Evolutionary conservation across 2,888 invertebrate genomes (phyloP).

Genomic region (Ophion obscuratus): DNA sequence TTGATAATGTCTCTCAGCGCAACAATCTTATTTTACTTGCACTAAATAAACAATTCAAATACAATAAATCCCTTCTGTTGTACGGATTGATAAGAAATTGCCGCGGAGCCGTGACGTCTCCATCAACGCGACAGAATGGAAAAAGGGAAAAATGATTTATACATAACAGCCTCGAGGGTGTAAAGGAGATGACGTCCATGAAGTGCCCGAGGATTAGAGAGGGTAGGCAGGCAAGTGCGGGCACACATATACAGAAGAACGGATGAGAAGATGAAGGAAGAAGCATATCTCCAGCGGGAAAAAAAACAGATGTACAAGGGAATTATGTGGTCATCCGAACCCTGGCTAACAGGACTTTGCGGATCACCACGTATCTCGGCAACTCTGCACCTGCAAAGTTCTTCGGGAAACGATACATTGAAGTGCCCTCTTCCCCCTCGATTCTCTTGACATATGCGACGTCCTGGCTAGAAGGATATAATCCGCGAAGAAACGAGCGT

Average conservation of each 20-base stretch:
- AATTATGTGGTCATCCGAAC: constrained; percentile 58
- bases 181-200: not conserved
- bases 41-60: not conserved
- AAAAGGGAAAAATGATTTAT: constrained; percentile 10
- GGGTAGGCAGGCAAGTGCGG: constrained; percentile 8
- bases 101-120: not conserved
- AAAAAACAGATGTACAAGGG: constrained; percentile 26
- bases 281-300: not conserved
- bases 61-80: not conserved
- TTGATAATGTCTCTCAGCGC: too few relatives aligned
- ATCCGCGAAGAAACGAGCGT: constrained; percentile 63
- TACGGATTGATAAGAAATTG: not conserved
- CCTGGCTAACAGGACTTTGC: constrained; percentile 60
- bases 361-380: constrained; percentile 36
- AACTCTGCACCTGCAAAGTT: constrained; percentile 54
- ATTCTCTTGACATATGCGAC: constrained; percentile 1
- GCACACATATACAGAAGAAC: constrained; percentile 7
- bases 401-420: constrained; percentile 47
- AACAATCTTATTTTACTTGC: not conserved
- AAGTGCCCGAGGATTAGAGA: constrained; percentile 38
- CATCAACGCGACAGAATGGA: constrained; percentile 10
- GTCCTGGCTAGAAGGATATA: constrained; percentile 35
- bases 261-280: constrained; percentile 27
- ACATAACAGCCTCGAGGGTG: not conserved
- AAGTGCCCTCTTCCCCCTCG: not conserved